Evolutionary conservation across 2,113 vertebrate species (phyloP).

Genomic region (Oreochromis aureus): DNA sequence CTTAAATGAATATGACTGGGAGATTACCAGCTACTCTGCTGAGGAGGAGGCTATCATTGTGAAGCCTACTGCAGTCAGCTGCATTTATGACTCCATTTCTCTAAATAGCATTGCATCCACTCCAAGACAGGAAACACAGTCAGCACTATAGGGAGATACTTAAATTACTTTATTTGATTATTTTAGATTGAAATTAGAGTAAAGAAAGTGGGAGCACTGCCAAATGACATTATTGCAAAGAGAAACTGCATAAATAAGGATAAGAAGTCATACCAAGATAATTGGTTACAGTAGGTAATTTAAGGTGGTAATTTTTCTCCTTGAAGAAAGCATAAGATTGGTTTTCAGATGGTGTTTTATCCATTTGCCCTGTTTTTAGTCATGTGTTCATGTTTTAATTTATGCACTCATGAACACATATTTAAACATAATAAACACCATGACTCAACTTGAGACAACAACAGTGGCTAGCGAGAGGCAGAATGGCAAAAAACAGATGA

Average conservation of each 20-base stretch:
- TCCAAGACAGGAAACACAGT: neutral
- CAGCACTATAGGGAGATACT: accelerated
- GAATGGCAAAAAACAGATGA: neutral
- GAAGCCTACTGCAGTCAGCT: neutral
- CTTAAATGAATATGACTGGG: neutral
- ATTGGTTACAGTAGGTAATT: accelerated
- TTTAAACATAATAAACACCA: too few relatives aligned
- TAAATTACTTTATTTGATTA: neutral
- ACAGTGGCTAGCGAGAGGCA: neutral
- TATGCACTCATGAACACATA: too few relatives aligned
- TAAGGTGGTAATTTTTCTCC: neutral
- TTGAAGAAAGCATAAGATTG: neutral
- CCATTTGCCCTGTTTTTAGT: neutral
- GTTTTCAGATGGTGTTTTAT: neutral
- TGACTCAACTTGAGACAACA: neutral
- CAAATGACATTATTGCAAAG: neutral
- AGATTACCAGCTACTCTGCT: neutral
- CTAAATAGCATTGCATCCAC: too few relatives aligned
- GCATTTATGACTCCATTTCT: neutral
- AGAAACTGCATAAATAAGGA: neutral
- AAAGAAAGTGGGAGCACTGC: neutral
- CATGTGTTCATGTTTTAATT: neutral
- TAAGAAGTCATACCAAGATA: accelerated
- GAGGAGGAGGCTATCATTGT: neutral
- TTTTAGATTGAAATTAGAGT: neutral